These are phyloP conservation scores for Carapus acus DNA, from an alignment of 2,797 vertebrate species.

Conservation along the genomic window DNA sequence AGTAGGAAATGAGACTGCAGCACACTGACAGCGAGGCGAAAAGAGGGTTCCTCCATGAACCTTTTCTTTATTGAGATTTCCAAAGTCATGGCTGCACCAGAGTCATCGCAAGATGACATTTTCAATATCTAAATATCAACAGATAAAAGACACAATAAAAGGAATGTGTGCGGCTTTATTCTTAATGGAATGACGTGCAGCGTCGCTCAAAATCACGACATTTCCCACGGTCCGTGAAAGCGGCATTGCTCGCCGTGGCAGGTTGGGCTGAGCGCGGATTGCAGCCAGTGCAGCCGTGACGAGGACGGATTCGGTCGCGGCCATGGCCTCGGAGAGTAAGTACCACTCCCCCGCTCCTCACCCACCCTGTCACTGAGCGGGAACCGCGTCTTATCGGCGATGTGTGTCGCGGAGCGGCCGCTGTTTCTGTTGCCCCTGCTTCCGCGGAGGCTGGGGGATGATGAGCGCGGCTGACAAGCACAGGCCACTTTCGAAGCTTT, in stretches of 20 bases:
- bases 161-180: too few relatives aligned
- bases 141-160: too few relatives aligned
- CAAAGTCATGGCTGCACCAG: too few relatives aligned
- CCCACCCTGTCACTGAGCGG: neutral
- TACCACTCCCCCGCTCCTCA: conserved; percentile 35
- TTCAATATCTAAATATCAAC: too few relatives aligned
- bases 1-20: too few relatives aligned
- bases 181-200: too few relatives aligned
- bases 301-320: conserved; percentile 33
- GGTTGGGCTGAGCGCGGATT: conserved; percentile 32
- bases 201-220: neutral
- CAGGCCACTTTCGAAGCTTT: conserved; percentile 30
- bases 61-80: too few relatives aligned
- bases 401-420: neutral
- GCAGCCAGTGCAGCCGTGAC: conserved; percentile 11
- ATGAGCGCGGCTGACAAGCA: conserved; percentile 13
- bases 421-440: neutral
- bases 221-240: conserved; percentile 34
- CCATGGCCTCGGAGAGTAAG: conserved; percentile 83
- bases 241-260: conserved; percentile 17
- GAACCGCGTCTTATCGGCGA: accelerated
- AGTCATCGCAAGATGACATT: too few relatives aligned
- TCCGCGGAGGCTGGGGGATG: neutral
- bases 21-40: too few relatives aligned
- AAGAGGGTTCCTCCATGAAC: too few relatives aligned